Evolutionary conservation across 1,140 invertebrate genomes (phyloP).

Genomic region (Euura saliciscinereae): DNA sequence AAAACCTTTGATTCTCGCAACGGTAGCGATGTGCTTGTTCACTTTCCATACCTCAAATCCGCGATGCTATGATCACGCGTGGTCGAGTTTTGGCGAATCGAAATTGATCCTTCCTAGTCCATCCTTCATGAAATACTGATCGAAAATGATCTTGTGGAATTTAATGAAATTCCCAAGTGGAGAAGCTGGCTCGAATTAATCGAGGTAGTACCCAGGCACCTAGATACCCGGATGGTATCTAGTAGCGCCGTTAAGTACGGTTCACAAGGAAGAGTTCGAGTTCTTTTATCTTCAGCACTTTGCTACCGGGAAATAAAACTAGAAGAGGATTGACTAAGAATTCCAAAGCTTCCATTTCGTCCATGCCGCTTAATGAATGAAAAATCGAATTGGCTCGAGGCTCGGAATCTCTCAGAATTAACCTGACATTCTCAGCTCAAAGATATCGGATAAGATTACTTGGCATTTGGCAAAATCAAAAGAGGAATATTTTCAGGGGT

Average conservation of each 20-base stretch:
- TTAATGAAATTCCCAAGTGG: conserved; percentile 2
- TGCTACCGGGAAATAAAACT: no score
- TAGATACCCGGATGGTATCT: neutral
- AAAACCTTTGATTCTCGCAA: no score
- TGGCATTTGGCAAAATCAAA: no score
- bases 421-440: neutral
- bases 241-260: neutral
- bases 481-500: no score
- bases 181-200: neutral
- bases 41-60: no score
- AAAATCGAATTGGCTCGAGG: neutral
- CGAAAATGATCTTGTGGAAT: neutral
- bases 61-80: no score
- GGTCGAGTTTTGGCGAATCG: neutral
- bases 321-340: no score
- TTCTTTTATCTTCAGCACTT: neutral
- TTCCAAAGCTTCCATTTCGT: no score
- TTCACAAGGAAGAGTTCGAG: no score
- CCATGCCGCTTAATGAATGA: neutral
- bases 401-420: neutral
- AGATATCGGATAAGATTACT: no score
- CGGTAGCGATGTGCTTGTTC: no score
- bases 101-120: neutral
- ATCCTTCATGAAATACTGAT: neutral
- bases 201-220: neutral